Conservation (phyloP, 2,797 vertebrate species). For the Salmo trutta region DNA sequence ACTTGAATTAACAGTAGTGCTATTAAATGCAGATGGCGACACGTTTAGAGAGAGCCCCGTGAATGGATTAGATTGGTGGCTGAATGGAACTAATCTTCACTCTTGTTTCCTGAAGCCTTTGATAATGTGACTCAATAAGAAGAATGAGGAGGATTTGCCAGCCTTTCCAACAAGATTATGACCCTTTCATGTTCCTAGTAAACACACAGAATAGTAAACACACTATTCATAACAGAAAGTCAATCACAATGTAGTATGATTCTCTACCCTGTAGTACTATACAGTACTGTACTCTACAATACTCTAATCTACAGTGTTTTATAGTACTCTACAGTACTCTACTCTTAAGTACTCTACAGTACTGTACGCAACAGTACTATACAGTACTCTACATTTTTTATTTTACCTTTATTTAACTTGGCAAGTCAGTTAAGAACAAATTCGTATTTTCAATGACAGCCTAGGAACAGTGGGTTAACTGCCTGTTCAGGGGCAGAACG, state of each 20-base stretch:
- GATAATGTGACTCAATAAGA: constrained; percentile 65
- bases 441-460: too few species aligned
- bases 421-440: too few species aligned
- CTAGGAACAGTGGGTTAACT: too few species aligned
- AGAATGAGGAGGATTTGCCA: neutral
- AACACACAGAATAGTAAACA: neutral
- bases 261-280: neutral
- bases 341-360: too few species aligned
- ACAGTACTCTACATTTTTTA: too few species aligned
- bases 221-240: neutral
- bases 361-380: too few species aligned
- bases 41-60: constrained; percentile 48
- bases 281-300: neutral
- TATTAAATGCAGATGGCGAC: constrained; percentile 53
- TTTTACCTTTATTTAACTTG: too few species aligned
- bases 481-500: too few species aligned
- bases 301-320: neutral
- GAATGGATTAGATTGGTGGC: constrained; percentile 66
- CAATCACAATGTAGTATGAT: neutral
- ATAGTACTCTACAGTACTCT: too few species aligned
- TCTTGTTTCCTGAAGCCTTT: constrained; percentile 64
- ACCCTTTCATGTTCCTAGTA: neutral
- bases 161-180: neutral
- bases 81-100: constrained; percentile 69
- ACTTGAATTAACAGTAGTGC: constrained; percentile 56